phyloP scores from a whole-genome alignment of 2,888 invertebrate species.

The Stictocephala bisonia region DNA sequence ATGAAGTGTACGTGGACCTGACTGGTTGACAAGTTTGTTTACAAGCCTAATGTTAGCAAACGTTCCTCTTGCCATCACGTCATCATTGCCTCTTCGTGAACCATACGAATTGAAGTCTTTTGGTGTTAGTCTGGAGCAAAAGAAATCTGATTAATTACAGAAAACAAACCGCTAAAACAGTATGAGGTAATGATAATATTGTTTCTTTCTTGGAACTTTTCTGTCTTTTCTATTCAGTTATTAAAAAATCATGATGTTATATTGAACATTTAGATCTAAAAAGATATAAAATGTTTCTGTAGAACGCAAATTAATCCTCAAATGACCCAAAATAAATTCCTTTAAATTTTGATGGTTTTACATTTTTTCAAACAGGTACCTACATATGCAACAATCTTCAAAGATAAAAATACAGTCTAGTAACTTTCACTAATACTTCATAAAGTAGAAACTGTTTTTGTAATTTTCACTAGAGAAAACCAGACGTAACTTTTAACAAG shows the following conservation, averaged over 20 bases:
- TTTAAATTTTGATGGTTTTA: no score
- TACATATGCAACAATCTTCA: no score
- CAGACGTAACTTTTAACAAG: no score
- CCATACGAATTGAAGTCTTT: conserved; percentile 99
- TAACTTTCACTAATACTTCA: no score
- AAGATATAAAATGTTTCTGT: no score
- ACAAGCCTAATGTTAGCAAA: conserved; percentile 97
- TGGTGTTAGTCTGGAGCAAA: conserved; percentile 83
- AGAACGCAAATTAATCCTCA: no score
- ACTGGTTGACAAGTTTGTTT: conserved; percentile 84
- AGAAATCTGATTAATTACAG: not conserved
- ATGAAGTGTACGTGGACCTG: conserved; percentile 90
- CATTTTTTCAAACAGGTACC: no score
- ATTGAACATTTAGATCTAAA: no score
- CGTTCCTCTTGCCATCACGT: conserved; percentile 96
- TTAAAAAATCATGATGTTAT: not conserved
- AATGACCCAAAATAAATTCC: no score
- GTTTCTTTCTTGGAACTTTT: not conserved
- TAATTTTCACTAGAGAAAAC: no score
- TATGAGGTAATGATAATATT: not conserved
- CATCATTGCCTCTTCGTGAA: conserved; percentile 96
- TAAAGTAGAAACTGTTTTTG: no score
- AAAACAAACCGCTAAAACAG: conserved; percentile 12
- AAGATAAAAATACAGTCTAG: no score
- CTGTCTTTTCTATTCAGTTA: not conserved